phyloP scores from a whole-genome alignment of 2,113 vertebrate genomes.

The Mesoclemmys tuberculata region DNA sequence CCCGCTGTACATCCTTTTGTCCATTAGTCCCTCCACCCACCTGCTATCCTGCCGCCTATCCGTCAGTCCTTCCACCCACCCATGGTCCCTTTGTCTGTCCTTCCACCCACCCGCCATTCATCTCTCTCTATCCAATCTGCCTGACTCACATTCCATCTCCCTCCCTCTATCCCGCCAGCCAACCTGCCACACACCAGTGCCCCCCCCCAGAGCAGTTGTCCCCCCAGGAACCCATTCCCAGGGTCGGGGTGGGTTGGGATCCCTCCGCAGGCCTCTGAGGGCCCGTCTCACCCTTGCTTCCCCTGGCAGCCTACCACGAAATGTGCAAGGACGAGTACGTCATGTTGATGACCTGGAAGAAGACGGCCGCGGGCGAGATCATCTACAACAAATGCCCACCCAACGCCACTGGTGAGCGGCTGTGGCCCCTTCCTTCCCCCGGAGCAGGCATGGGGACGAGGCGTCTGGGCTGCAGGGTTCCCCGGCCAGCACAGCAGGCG shows the following conservation, averaged over 20 bases:
- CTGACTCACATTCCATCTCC: no score
- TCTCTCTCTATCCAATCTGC: no score
- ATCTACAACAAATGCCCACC: conserved; percentile 99
- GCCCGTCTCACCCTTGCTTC: neutral
- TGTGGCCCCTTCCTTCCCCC: rapidly evolving
- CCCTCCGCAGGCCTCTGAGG: neutral
- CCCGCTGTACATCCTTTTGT: no score
- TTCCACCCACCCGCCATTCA: no score
- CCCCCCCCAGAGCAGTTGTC: neutral
- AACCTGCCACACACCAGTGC: no score
- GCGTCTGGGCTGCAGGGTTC: neutral
- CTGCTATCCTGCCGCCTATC: no score
- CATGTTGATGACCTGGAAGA: conserved; percentile 93
- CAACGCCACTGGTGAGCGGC: conserved; percentile 91
- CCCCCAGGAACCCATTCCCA: rapidly evolving
- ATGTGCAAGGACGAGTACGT: conserved; percentile 95
- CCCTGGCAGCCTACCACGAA: conserved; percentile 87
- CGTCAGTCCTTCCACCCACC: no score
- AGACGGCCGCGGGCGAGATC: conserved; percentile 92
- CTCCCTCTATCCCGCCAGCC: no score
- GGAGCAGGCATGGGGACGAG: neutral
- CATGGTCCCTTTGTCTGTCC: no score
- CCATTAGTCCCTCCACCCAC: neutral
- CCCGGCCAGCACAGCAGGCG: neutral
- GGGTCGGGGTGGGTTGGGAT: rapidly evolving